These are phyloP conservation scores for Mormyrops boulengeri DNA, from an alignment of 2,797 vertebrate genomes.

Conservation along the genomic window DNA sequence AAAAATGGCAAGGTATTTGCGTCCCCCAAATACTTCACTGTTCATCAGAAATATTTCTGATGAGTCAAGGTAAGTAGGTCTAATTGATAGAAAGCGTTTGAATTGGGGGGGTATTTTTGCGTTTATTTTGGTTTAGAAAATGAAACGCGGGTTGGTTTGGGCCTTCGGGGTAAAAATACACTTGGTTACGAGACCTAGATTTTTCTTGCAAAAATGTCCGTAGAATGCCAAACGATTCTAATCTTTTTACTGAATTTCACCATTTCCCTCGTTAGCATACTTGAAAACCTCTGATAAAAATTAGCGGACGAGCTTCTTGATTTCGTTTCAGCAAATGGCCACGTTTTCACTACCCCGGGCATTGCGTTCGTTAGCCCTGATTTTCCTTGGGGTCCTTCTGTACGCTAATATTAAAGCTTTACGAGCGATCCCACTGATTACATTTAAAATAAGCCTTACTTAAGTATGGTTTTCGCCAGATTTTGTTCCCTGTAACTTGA, in stretches of 20 bases:
- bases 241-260: neutral
- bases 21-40: constrained; percentile 86
- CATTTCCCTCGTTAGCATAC: neutral
- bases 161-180: neutral
- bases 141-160: neutral
- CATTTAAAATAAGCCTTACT: neutral
- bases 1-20: constrained; percentile 80
- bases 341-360: neutral
- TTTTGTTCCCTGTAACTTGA: neutral
- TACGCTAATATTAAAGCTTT: neutral
- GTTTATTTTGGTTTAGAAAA: neutral
- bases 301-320: neutral
- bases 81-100: neutral
- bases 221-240: neutral
- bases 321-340: neutral
- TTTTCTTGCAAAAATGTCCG: neutral
- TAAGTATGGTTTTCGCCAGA: neutral
- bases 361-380: neutral
- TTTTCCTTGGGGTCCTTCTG: neutral
- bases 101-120: neutral
- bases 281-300: neutral
- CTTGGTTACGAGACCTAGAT: neutral
- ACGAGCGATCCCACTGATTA: neutral
- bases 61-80: constrained; percentile 77
- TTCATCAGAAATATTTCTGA: constrained; percentile 93